A percentile compares a stretch with the other conserved stretches of the same genome.
Evolutionary conservation across 2,888 invertebrate species (phyloP).

Genomic region (Spisula subtruncata): DNA sequence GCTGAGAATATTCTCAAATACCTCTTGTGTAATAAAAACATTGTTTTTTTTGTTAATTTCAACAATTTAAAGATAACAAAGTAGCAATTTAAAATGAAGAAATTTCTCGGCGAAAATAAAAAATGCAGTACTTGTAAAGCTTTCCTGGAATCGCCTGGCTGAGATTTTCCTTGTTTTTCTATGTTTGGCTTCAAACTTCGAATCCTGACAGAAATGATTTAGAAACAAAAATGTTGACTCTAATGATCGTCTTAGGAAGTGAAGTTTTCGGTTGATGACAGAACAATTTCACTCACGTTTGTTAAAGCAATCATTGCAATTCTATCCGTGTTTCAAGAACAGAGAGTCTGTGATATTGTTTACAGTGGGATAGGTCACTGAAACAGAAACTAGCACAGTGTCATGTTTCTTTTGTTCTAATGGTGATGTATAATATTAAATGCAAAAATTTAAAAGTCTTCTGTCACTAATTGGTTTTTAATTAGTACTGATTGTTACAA

Average conservation of each 20-base stretch:
- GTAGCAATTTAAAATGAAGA: neutral
- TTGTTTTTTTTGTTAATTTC: neutral
- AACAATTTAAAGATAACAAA: neutral
- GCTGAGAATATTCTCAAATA: no score
- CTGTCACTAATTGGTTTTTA: neutral
- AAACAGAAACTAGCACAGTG: no score
- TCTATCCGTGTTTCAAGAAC: neutral
- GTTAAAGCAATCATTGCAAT: neutral
- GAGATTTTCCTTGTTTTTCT: neutral
- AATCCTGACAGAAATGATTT: conserved; percentile 18
- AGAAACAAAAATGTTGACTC: neutral
- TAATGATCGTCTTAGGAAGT: neutral
- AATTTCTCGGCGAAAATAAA: neutral
- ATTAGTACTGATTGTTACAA: neutral
- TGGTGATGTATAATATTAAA: neutral
- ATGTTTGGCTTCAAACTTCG: neutral
- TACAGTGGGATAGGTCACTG: no score
- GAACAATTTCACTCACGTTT: neutral
- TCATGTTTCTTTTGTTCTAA: neutral
- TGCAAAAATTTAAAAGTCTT: neutral
- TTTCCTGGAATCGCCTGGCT: neutral
- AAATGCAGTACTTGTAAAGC: neutral
- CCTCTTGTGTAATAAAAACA: no score
- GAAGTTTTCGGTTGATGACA: conserved; percentile 2
- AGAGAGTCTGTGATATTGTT: no score